phyloP scores from a whole-genome alignment of 2,797 vertebrate genomes.

The Propithecus deckenii region DNA sequence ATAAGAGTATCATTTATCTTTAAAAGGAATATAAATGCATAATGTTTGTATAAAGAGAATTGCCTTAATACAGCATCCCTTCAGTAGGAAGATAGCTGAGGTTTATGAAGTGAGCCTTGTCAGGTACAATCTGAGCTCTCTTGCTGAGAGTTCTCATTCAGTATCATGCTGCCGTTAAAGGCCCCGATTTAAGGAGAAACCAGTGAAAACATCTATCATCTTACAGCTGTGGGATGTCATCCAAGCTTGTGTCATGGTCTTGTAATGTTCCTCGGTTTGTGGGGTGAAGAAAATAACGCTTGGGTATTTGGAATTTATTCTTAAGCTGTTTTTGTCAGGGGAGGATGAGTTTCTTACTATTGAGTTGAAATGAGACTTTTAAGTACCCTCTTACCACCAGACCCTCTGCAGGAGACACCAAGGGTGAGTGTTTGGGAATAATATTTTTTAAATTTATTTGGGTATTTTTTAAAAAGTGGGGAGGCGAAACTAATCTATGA shows the following conservation, averaged over 20 bases:
- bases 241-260: slow-evolving; percentile 44
- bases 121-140: slow-evolving; percentile 54
- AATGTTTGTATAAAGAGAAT: slow-evolving; percentile 49
- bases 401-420: slow-evolving; percentile 47
- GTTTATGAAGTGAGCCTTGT: slow-evolving; percentile 72
- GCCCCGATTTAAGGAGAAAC: slow-evolving; percentile 55
- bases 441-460: slow-evolving; percentile 14
- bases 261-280: slow-evolving; percentile 49
- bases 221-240: slow-evolving; percentile 45
- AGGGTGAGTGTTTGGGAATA: slow-evolving; percentile 59
- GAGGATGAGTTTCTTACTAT: slow-evolving; percentile 37
- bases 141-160: slow-evolving; percentile 40
- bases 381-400: slow-evolving; percentile 10
- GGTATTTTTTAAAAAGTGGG: neutral
- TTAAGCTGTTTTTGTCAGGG: slow-evolving; percentile 51
- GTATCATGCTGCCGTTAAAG: slow-evolving; percentile 13
- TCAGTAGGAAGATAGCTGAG: slow-evolving; percentile 45
- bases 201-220: slow-evolving; percentile 55
- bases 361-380: slow-evolving; percentile 46
- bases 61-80: slow-evolving; percentile 42
- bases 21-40: slow-evolving; percentile 59
- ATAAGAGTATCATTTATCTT: slow-evolving; percentile 64
- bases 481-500: neutral
- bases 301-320: slow-evolving; percentile 43
- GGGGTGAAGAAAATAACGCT: slow-evolving; percentile 49